Percentiles rank a stretch among this genome's conserved stretches.
These are phyloP conservation scores for Sphaerophoria rueppellii DNA, from an alignment of 2,888 invertebrate genomes.

Conservation along the genomic window DNA sequence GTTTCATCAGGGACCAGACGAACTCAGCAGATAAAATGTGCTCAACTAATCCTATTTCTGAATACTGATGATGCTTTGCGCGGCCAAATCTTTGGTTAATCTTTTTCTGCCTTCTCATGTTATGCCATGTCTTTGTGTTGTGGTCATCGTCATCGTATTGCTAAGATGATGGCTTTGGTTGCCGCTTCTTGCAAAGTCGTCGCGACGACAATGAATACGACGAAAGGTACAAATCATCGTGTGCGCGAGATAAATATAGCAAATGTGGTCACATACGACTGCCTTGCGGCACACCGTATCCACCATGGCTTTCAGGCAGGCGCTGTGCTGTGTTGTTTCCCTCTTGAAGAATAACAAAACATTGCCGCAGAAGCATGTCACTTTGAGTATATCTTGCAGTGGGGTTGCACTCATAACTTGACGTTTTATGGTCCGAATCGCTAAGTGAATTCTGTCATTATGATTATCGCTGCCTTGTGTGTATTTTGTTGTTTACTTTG, in stretches of 20 bases:
- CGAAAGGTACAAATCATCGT: conserved; percentile 71
- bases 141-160: conserved; percentile 49
- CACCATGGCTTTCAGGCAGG: conserved; percentile 1
- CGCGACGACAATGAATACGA: conserved; percentile 38
- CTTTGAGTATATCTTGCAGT: conserved; percentile 32
- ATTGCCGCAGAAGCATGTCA: conserved; percentile 18
- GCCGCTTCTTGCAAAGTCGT: conserved; percentile 22
- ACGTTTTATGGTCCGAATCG: conserved; percentile 69
- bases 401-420: conserved; percentile 69
- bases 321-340: background rate
- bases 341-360: conserved; percentile 48
- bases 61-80: background rate
- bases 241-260: conserved; percentile 71
- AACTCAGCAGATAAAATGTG: background rate
- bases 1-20: conserved; percentile 13
- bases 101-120: conserved; percentile 47
- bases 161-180: conserved; percentile 16
- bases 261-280: conserved; percentile 70
- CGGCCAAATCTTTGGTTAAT: conserved; percentile 63
- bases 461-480: conserved; percentile 61
- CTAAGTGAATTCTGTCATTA: conserved; percentile 74
- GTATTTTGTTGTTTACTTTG: conserved; percentile 40
- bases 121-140: conserved; percentile 40
- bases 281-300: conserved; percentile 45
- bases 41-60: conserved; percentile 4